Conservation (phyloP, 2,113 vertebrate genomes). For the Gambusia holbrooki region DNA sequence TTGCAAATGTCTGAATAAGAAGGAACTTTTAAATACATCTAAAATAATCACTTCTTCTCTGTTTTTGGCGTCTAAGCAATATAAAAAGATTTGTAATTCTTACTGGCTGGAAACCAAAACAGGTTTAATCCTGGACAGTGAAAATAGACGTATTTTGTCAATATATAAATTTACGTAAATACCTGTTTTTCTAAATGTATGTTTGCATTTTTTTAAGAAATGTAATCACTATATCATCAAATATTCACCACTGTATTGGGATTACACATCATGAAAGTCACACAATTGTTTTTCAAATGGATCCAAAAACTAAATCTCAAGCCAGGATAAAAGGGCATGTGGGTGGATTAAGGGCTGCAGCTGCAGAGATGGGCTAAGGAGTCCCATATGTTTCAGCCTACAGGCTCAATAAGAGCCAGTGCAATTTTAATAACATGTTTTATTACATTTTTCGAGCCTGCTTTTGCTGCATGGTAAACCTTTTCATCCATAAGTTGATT, state of each 20-base stretch:
- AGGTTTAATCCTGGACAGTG: background rate
- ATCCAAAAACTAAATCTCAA: conserved; percentile 44
- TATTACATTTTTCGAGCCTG: conserved; percentile 14
- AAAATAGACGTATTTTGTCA: background rate
- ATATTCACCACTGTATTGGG: background rate
- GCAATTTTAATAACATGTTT: conserved; percentile 1
- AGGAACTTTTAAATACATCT: no score
- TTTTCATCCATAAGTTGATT: conserved; percentile 49
- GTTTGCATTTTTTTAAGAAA: background rate
- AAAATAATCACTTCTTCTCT: no score
- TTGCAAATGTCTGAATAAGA: no score
- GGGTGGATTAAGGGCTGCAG: conserved; percentile 32
- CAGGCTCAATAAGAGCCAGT: conserved; percentile 41
- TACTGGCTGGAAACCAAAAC: background rate
- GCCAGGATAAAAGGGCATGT: conserved; percentile 41
- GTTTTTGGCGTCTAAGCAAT: no score
- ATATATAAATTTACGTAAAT: background rate
- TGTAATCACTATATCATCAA: no score
- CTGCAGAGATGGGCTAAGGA: conserved; percentile 27
- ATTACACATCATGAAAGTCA: conserved; percentile 32
- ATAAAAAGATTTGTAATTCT: background rate
- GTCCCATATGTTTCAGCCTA: conserved; percentile 71
- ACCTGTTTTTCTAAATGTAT: background rate
- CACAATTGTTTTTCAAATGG: conserved; percentile 56
- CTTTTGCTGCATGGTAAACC: background rate